Evolutionary conservation across 2,888 invertebrate species (phyloP), one percentile per base, ranked within the genome.

Genomic region (Anodontia alba): DNA sequence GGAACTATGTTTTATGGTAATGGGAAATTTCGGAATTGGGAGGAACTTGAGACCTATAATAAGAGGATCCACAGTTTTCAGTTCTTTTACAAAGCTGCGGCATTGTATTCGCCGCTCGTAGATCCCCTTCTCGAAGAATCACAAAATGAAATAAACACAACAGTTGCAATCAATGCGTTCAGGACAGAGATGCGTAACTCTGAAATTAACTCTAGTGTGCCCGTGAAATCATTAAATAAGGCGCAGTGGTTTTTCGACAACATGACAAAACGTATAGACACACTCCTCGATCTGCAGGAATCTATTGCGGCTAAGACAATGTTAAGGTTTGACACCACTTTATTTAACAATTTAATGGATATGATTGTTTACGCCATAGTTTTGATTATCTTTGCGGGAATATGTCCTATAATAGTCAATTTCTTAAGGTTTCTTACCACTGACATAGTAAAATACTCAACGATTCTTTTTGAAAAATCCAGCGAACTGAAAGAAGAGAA

Each of bases 1-100:
- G 98, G 98, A 2, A 97, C 97, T 84, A 97, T 97, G 94, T 98
- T 97, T 94, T 98, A 97, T 92, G 97, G 97, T 0, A 95, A 97
- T 86, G 98, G 98, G 0, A 95, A 95, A 1, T 90, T 90, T 74
- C 95, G 97, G 0, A 95, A 96, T 12, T 96, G 96, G 0, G 96
- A 96, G 54, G 96, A 96, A 78, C 97, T 97, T 93, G 96, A 96
- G 46, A 96, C 96, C 84, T 98, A 97, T 93, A 97, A 98, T 87
- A 96, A 96, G 38, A 97, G 97, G 93, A 97, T 97, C 94, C 96
- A 97, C 62, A 95, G 98, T 51, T 97, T 97, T 2, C 96, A 96
- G 78, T 97, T 98, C 93, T 94, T 97, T n/a, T 95, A 98, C 67
- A 97, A 97, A 92, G 97, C 97, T 71, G 97, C 97, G 0, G 94